Percentiles rank a stretch among this genome's conserved stretches.
These are phyloP conservation scores for Conger conger DNA, from an alignment of 2,113 vertebrate genomes.

Conservation along the genomic window DNA sequence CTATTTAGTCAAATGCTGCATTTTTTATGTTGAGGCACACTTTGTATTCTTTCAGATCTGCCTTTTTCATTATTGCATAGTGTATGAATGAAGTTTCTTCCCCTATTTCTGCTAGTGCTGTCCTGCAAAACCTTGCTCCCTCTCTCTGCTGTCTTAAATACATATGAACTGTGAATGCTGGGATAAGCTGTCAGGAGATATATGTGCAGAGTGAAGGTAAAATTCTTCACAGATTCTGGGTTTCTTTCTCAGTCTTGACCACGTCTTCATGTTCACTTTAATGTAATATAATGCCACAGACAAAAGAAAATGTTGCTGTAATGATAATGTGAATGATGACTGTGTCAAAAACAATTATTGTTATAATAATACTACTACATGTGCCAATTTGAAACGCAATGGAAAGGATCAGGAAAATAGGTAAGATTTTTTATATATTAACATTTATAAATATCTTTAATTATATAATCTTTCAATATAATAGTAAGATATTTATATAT, in stretches of 20 bases:
- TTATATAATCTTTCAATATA: too few species aligned
- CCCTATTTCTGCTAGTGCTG: not conserved
- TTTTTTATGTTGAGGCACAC: not conserved
- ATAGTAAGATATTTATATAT: too few species aligned
- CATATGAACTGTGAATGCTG: conserved; percentile 10
- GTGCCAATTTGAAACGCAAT: not conserved
- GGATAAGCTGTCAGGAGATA: conserved; percentile 19
- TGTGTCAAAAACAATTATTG: not conserved
- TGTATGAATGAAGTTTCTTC: not conserved
- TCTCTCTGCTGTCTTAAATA: not conserved
- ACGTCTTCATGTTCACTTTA: not conserved
- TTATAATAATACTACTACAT: not conserved
- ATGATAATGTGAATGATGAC: conserved; percentile 5
- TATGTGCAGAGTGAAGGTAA: conserved; percentile 9
- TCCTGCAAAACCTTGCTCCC: not conserved
- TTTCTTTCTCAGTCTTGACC: not conserved
- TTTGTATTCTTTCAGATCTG: not conserved
- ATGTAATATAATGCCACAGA: not conserved
- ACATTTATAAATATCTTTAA: too few species aligned
- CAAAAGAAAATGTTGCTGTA: not conserved
- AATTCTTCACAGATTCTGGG: not conserved
- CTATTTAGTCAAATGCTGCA: not conserved
- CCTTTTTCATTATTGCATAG: not conserved
- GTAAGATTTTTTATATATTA: too few species aligned
- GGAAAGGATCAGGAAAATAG: not conserved